These are phyloP conservation scores for Sylvia borin DNA, from an alignment of 2,797 vertebrate species.

Conservation along the genomic window DNA sequence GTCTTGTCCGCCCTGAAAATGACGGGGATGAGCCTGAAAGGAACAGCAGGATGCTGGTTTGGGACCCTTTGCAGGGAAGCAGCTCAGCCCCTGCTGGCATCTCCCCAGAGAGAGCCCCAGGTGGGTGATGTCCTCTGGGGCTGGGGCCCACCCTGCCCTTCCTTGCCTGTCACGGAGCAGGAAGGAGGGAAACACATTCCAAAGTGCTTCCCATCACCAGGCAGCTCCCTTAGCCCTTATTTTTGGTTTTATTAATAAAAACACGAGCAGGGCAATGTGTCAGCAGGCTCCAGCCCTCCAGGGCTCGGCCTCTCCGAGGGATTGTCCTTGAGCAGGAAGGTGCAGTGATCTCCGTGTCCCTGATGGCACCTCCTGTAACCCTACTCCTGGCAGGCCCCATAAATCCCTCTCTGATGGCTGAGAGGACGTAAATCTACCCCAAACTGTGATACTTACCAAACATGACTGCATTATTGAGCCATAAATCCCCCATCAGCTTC, in stretches of 20 bases:
- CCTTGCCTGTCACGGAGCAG: not conserved
- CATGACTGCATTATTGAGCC: constrained; percentile 48
- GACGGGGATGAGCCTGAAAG: no score
- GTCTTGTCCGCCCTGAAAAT: no score
- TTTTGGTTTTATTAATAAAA: constrained; percentile 19
- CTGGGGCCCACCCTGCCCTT: not conserved
- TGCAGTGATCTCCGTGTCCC: not conserved
- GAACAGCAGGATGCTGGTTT: not conserved
- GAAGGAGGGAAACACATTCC: not conserved
- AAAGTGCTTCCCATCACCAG: not conserved
- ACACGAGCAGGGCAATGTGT: not conserved
- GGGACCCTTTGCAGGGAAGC: not conserved
- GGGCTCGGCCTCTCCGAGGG: not conserved
- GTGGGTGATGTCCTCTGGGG: not conserved
- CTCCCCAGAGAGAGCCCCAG: accelerated
- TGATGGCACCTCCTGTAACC: not conserved
- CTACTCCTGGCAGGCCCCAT: not conserved
- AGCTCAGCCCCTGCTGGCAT: accelerated
- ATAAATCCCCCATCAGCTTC: constrained; percentile 56
- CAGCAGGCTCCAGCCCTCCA: not conserved
- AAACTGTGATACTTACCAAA: not conserved
- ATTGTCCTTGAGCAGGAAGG: not conserved
- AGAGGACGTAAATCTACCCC: constrained; percentile 22
- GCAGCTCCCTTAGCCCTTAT: not conserved
- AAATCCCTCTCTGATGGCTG: constrained; percentile 47